A percentile compares a stretch with the other conserved stretches of the same genome.
These are phyloP conservation scores for Pangasianodon hypophthalmus DNA, from an alignment of 2,113 vertebrate genomes.

Conservation along the genomic window DNA sequence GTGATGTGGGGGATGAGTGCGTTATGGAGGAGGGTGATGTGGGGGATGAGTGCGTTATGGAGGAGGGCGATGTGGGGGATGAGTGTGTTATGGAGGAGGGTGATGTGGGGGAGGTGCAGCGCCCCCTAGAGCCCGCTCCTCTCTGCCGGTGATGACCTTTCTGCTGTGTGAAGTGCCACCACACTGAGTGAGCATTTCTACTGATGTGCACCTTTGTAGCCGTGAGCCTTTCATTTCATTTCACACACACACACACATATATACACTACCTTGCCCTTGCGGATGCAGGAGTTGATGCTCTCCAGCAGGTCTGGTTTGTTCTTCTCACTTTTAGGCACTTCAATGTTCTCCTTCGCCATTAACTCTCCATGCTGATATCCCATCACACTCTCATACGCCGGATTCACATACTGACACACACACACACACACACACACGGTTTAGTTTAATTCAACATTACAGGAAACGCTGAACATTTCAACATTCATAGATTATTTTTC, in stretches of 20 bases:
- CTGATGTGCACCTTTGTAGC: constrained; percentile 32
- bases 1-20: too few species aligned
- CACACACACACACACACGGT: not conserved
- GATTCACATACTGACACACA: constrained; percentile 70
- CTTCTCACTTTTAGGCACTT: constrained; percentile 97
- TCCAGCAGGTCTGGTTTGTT: constrained; percentile 93
- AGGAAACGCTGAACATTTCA: too few species aligned
- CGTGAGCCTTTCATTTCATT: constrained; percentile 8
- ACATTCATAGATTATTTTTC: not conserved
- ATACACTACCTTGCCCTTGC: constrained; percentile 79
- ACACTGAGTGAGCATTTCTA: constrained; percentile 48
- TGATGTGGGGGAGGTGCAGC: constrained; percentile 64
- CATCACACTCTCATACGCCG: constrained; percentile 92
- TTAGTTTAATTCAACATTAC: too few species aligned
- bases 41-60: too few species aligned
- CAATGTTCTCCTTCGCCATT: constrained; percentile 90
- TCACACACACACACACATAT: not conserved
- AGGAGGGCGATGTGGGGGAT: too few species aligned
- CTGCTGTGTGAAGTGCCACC: constrained; percentile 71
- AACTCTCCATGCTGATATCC: constrained; percentile 93
- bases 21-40: too few species aligned
- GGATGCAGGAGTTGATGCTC: constrained; percentile 92
- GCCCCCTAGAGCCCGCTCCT: constrained; percentile 59
- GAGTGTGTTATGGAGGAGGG: too few species aligned
- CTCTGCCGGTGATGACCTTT: constrained; percentile 71